Base-by-base conservation (phyloP, 2,888 invertebrate species). In the Exocentrus adspersus region DNA sequence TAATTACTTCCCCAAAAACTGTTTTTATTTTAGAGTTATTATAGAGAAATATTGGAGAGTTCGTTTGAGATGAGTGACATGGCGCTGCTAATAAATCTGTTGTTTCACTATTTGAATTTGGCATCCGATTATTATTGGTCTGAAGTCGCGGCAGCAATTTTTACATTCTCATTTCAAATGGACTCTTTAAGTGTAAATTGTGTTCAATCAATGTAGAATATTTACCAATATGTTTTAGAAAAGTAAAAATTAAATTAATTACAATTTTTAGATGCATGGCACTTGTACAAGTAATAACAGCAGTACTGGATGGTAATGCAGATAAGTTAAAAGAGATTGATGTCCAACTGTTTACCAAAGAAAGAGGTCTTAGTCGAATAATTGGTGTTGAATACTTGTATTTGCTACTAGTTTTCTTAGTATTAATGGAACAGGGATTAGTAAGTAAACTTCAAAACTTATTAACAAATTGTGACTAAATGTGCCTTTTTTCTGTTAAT, bases 301-400 rank as follows among this genome's bases (percentile, higher is more conserved):
- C 21, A 19, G 58, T 51, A 7, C 28, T 62, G 4, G 58, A 58
- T 12, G 24, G 16, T 7, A 32, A 17, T 48, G 50, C 32, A 20
- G 62, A 58, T 6, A 51, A 43, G 45, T 21, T 62, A 4, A 62
- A 52, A 17, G 62, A 57, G 14, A 24, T 62, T 2, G 43, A 41
- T n/a, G 46, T 62, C 2, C 16, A 51, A 7, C 17, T 58, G 14
- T 42, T 5, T 7, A 10, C 37, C 14, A 21, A 14, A 4, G 42
- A 56, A 14, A 56, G 54, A 30, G n/a, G 30, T 20, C 28, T 48
- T 12, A 51, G 21, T 24, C 30, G 12, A 17, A 43, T 54, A 41
- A 7, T 5, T 51, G 70, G 70, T 2, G n/a, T 70, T n/a, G 67
- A 70, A 20, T 70, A 70, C 28, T 12, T 68, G 28, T 70, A 70